Evolutionary conservation across 2,113 vertebrate genomes (phyloP).

Genomic region (Menidia beryllina): DNA sequence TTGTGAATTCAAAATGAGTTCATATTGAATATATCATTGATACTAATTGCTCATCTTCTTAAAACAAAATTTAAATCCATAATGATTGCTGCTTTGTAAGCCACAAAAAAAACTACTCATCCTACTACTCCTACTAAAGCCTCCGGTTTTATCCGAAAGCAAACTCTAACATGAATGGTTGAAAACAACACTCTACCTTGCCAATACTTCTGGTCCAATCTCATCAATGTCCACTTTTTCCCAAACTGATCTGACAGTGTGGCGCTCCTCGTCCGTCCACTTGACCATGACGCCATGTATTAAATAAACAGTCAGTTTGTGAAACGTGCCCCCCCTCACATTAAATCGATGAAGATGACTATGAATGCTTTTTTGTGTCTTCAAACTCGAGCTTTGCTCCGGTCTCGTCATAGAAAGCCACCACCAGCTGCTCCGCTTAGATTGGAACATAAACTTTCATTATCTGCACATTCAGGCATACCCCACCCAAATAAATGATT

Average conservation of each 20-base stretch:
- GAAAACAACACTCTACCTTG: conserved; percentile 17
- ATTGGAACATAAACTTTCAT: conserved; percentile 16
- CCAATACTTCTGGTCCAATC: conserved; percentile 21
- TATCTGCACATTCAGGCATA: conserved; percentile 31
- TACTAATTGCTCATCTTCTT: too few species aligned
- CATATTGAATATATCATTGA: too few species aligned
- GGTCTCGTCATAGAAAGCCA: not conserved
- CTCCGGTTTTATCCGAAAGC: not conserved
- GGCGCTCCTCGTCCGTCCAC: conserved; percentile 43
- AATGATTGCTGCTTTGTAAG: too few species aligned
- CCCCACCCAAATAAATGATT: conserved; percentile 50
- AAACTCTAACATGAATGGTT: not conserved
- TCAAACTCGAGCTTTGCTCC: not conserved
- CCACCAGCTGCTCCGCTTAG: conserved; percentile 9
- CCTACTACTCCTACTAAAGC: too few species aligned
- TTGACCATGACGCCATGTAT: conserved; percentile 23
- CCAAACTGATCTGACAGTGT: conserved; percentile 27
- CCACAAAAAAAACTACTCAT: too few species aligned
- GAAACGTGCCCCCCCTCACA: not conserved
- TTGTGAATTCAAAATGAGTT: too few species aligned
- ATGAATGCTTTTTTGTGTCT: not conserved
- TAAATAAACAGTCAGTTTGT: not conserved
- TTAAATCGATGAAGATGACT: not conserved
- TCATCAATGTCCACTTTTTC: conserved; percentile 39
- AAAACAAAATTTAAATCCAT: too few species aligned